Conservation (phyloP, 2,888 invertebrate genomes). For the Diachrysia chrysitis region DNA sequence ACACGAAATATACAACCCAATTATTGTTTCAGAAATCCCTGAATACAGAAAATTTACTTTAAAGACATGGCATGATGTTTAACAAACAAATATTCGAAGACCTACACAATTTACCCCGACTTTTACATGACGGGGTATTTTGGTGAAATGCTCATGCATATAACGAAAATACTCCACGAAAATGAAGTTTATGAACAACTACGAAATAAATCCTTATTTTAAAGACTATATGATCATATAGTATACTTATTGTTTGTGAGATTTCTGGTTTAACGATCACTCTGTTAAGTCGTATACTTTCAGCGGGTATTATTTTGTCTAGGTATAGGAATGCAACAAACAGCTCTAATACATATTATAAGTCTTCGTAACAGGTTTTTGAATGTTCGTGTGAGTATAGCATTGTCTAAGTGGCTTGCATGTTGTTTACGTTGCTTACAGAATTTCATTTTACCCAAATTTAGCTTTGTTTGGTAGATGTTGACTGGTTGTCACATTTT, state of each 20-base stretch:
- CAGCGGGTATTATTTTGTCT: slow-evolving; percentile 39
- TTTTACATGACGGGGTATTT: no score
- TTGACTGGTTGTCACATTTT: background rate
- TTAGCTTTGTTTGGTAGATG: slow-evolving; percentile 22
- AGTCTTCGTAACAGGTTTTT: slow-evolving; percentile 25
- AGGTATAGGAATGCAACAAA: slow-evolving; percentile 51
- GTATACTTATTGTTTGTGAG: background rate
- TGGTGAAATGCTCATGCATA: no score
- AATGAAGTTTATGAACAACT: background rate
- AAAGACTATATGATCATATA: no score
- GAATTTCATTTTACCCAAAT: slow-evolving; percentile 21
- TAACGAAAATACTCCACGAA: no score
- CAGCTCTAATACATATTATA: slow-evolving; percentile 31
- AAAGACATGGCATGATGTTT: no score
- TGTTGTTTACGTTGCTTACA: background rate
- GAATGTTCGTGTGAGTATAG: background rate
- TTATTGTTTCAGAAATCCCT: no score
- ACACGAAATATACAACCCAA: no score
- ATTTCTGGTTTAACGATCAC: background rate
- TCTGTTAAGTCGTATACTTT: background rate
- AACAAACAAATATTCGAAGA: no score
- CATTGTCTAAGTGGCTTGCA: background rate
- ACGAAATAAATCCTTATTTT: background rate
- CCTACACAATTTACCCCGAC: no score
- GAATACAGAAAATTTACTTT: no score